A percentile compares a stretch with the other conserved stretches of the same genome.
Evolutionary conservation across 1,140 invertebrate species (phyloP).

Genomic region (Chionoecetes opilio): DNA sequence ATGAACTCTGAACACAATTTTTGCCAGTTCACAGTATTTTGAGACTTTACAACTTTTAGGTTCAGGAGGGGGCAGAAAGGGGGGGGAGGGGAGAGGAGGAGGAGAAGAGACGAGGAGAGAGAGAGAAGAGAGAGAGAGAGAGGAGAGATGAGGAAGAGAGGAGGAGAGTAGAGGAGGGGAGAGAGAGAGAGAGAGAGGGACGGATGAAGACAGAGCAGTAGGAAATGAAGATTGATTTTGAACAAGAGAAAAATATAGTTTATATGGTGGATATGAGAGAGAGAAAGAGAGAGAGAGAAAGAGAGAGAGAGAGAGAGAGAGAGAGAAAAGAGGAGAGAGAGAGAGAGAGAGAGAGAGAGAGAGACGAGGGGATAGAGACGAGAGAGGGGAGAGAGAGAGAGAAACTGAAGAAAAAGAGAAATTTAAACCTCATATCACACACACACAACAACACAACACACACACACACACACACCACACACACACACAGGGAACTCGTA

Average conservation of each 20-base stretch:
- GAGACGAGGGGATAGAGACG: not conserved
- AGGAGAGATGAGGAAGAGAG: not conserved
- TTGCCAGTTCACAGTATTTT: no score
- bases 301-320: no score
- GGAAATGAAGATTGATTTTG: not conserved
- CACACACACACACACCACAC: no score
- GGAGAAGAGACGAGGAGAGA: not conserved
- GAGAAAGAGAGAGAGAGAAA: not conserved
- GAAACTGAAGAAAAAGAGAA: no score
- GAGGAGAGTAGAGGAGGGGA: not conserved
- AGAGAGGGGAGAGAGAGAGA: not conserved
- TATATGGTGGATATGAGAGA: slow-evolving; percentile 4
- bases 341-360: no score
- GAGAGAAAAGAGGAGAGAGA: no score
- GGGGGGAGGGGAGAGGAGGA: not conserved
- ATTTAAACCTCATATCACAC: no score
- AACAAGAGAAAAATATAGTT: not conserved
- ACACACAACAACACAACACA: no score
- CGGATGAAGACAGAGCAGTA: slow-evolving; percentile 15
- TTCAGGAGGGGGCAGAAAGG: no score
- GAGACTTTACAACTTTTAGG: no score
- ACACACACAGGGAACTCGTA: no score
- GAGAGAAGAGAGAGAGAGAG: not conserved
- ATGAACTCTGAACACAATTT: no score
- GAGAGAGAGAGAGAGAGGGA: not conserved